A percentile compares a stretch with the other conserved stretches of the same genome.
These are phyloP conservation scores for Meteorus colon DNA, from an alignment of 2,888 invertebrate species.

Conservation along the genomic window DNA sequence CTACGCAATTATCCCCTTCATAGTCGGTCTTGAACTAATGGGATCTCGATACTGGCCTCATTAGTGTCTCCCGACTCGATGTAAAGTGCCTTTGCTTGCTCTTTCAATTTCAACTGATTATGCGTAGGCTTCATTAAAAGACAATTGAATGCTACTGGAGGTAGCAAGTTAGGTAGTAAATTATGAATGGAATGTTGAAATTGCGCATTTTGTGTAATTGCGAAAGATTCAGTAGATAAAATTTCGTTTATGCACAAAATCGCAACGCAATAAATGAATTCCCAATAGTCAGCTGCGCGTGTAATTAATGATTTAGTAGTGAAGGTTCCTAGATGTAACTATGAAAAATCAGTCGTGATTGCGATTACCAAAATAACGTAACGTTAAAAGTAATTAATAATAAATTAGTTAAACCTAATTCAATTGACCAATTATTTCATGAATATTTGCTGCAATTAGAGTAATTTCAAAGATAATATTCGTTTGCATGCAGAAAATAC, in stretches of 20 bases:
- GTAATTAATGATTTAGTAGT: not conserved
- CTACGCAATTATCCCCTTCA: not conserved
- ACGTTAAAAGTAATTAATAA: too few species aligned
- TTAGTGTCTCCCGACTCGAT: not conserved
- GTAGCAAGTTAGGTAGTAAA: too few species aligned
- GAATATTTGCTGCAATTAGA: too few species aligned
- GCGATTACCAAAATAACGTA: not conserved
- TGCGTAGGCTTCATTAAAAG: not conserved
- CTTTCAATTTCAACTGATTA: not conserved
- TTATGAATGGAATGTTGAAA: too few species aligned
- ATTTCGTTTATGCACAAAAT: not conserved
- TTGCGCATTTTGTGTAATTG: not conserved
- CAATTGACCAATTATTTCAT: too few species aligned
- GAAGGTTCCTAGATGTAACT: not conserved
- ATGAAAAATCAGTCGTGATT: not conserved
- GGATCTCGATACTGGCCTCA: not conserved
- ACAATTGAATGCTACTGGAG: not conserved
- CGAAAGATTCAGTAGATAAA: not conserved
- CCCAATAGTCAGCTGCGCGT: not conserved
- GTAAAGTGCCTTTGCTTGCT: not conserved
- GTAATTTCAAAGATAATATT: too few species aligned
- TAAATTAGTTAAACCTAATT: too few species aligned
- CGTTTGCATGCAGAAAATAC: too few species aligned
- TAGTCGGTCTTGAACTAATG: not conserved
- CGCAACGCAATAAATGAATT: not conserved